A percentile compares a stretch with the other conserved stretches of the same genome.
These are phyloP conservation scores for Planococcus citri DNA, from an alignment of 1,140 invertebrate species.

Conservation along the genomic window DNA sequence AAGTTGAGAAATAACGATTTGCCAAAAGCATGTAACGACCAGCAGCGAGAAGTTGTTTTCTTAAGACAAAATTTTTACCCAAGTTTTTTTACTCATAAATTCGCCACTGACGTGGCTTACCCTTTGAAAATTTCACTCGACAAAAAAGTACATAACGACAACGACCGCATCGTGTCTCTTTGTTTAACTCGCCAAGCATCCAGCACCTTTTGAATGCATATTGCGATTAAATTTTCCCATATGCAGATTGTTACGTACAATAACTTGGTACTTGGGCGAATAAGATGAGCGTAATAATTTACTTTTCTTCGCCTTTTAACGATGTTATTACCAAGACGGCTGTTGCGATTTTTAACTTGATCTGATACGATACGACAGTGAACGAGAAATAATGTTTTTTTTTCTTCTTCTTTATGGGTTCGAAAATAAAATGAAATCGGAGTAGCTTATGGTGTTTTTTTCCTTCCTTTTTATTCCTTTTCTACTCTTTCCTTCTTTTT, in stretches of 20 bases:
- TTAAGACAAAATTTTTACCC: not conserved
- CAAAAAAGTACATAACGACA: not conserved
- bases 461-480: not conserved
- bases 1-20: not conserved
- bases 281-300: not conserved
- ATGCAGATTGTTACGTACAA: too few relatives aligned
- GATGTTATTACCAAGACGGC: not conserved
- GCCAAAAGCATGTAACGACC: not conserved
- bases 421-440: conserved; percentile 3
- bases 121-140: not conserved
- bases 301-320: not conserved
- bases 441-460: not conserved
- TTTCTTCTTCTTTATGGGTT: not conserved
- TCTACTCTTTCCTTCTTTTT: too few relatives aligned
- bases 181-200: too few relatives aligned
- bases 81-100: not conserved
- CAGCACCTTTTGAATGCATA: too few relatives aligned
- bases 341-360: not conserved
- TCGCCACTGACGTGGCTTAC: not conserved
- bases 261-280: not conserved
- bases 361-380: not conserved
- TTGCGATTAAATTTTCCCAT: not conserved
- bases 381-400: not conserved
- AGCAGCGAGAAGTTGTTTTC: not conserved
- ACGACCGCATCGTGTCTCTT: too few relatives aligned